These are phyloP conservation scores for Styela clava DNA, from an alignment of 23 tunicate species.

Conservation along the genomic window DNA sequence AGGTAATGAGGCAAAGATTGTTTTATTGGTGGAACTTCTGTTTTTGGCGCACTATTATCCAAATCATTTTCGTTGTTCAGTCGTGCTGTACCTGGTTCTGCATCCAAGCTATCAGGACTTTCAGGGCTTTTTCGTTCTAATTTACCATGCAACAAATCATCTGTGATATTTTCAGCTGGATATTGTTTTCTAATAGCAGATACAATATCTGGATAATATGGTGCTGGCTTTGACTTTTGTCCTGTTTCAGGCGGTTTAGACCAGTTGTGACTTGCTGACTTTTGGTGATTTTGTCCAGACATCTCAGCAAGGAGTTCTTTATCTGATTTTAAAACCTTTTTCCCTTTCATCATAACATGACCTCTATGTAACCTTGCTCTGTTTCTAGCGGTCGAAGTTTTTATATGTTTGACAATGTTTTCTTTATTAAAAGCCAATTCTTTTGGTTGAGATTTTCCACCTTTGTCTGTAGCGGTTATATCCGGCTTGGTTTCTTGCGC, in stretches of 20 bases:
- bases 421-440: neutral
- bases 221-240: conserved; percentile 8
- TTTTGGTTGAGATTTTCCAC: neutral
- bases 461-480: neutral
- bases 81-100: conserved; percentile 30
- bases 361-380: conserved; percentile 6
- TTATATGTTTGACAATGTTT: neutral
- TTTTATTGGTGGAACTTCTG: conserved; percentile 1
- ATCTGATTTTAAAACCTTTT: conserved; percentile 24
- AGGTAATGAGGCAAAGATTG: neutral
- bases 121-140: neutral
- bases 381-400: conserved; percentile 5
- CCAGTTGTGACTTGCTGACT: neutral
- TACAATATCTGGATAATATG: conserved; percentile 25
- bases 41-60: too few relatives aligned
- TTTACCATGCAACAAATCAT: neutral
- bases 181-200: conserved; percentile 11
- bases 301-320: conserved; percentile 16
- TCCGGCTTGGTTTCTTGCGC: neutral
- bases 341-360: conserved; percentile 17
- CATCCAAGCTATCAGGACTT: conserved; percentile 20
- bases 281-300: neutral
- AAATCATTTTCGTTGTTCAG: neutral
- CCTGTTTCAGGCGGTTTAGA: neutral
- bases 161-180: neutral